Evolutionary conservation across 2,797 vertebrate species (phyloP).

Genomic region (Labeo calbasu): DNA sequence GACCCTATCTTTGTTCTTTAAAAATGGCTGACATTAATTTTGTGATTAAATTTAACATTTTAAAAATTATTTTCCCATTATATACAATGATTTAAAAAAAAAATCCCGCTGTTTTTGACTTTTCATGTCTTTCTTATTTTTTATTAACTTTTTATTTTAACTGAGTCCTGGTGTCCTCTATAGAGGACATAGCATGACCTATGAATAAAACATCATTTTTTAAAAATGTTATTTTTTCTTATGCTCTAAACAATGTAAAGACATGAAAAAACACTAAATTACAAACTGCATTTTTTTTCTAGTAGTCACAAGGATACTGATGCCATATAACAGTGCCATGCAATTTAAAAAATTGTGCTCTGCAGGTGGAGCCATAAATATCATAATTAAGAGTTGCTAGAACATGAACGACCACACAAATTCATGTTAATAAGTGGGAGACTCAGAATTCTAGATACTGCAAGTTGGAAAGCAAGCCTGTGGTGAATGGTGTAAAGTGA

Average conservation of each 20-base stretch:
- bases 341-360: neutral
- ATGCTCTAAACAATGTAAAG: neutral
- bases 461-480: neutral
- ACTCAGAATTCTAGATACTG: neutral
- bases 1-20: neutral
- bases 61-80: too few relatives aligned
- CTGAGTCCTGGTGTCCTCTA: too few relatives aligned
- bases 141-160: neutral
- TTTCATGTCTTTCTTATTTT: neutral
- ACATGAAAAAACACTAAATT: neutral
- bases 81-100: too few relatives aligned
- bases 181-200: neutral
- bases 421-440: neutral
- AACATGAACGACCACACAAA: neutral
- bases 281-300: neutral
- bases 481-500: neutral
- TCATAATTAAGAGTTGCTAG: neutral
- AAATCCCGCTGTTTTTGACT: neutral
- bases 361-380: neutral
- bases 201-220: too few relatives aligned
- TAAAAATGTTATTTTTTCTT: too few relatives aligned
- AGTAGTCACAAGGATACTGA: neutral
- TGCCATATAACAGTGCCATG: neutral
- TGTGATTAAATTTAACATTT: neutral
- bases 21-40: neutral